Base-by-base conservation (phyloP, 2,797 vertebrate species). In the Hydrophis major region DNA sequence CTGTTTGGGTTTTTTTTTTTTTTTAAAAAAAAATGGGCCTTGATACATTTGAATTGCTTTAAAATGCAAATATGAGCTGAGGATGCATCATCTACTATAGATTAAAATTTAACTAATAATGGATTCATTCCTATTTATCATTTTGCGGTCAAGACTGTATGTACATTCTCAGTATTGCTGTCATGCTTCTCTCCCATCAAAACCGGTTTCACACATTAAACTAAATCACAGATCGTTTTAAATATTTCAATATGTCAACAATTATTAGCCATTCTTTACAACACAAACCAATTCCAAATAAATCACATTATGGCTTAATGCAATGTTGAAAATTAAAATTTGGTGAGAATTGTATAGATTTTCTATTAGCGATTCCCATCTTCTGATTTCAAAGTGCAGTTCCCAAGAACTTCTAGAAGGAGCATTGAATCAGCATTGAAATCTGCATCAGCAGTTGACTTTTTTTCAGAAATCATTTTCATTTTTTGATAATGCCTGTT, bases 31-130 rank as follows among this genome's bases (percentile, higher is more conserved):
- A 47, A 61, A 74, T 22, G n/a, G 42, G 37, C 74, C 74, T 78
- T 42, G 32, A 42, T 78, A 78, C 11, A 78, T 42, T 93, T 57
- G 0, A 83, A 93, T 94, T 47, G 94, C 94, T 94, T 93, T 92
- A 93, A 89, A 96, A 95, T 57, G 95, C 93, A 96, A 97, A 74
- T 93, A 63, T 95, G 93, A 96, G 5, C 55, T 55, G 69, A 50
- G 92, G 61, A 95, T 93, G 94, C 94, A 90, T 95, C 95, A 60
- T 28, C 37, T 95, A 92, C 37, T 93, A 4, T 42, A 59, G 93
- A 60, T 53, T 69, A 95, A 94, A 95, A 95, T 86, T 90, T 94
- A 96, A 96, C 56, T 89, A 94, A 37, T 6, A 47, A 66, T 89
- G 16, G 90, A 1, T 25, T 93, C 90, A 32, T 32, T 32, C 32